Base-by-base conservation (phyloP, 37 sponge, comb jelly and placozoan species). In the Lycopodina hypogea region DNA sequence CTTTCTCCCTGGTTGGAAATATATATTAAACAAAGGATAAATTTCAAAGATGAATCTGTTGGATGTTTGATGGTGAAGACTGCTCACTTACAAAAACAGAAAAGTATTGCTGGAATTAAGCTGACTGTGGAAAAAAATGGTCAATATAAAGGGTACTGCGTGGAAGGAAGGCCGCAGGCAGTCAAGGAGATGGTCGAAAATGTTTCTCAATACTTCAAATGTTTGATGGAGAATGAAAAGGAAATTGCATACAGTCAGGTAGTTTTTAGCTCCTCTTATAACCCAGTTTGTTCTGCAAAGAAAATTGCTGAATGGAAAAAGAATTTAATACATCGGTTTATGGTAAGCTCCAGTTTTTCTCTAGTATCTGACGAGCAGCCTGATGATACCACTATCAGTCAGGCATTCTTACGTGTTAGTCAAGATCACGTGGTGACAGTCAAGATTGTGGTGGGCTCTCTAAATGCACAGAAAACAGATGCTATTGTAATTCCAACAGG, bases 401-500 rank as follows among this genome's bases (percentile, higher is more conserved):
- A 35, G 38, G 68, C 39, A 36, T 28, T 28, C 38, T 35, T 67
- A 28, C 3, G 39, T 8, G 3, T 36, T 2, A 30, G 26, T 3
- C 38, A 50, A 52, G 77, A 34, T 12, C 77, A 71, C 33, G 24
- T 40, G 18, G 33, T 84, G 32, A 76, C 82, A 21, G 32, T 86
- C n/a, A 42, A 80, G 39, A 41, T 86, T 57, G 51, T 45, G 19
- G 37, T 39, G 1, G 88, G 88, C 58, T n/a, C 72, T 50, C 45
- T 91, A 1, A 21, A 51, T 33, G 74, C 71, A 38, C 79, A 87
- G 58, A 35, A 24, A 2, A 68, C 64, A 24, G 87, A 87, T 83
- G 87, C 84, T 0, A 75, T 93, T 68, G 87, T 93, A 1, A 89
- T 88, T 74, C 75, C 84, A 48, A 86, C 90, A 12, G 86, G 82